Evolutionary conservation across 2,888 invertebrate genomes (phyloP), one percentile per base, ranked within the genome.

Genomic region (Ectemnius cavifrons): DNA sequence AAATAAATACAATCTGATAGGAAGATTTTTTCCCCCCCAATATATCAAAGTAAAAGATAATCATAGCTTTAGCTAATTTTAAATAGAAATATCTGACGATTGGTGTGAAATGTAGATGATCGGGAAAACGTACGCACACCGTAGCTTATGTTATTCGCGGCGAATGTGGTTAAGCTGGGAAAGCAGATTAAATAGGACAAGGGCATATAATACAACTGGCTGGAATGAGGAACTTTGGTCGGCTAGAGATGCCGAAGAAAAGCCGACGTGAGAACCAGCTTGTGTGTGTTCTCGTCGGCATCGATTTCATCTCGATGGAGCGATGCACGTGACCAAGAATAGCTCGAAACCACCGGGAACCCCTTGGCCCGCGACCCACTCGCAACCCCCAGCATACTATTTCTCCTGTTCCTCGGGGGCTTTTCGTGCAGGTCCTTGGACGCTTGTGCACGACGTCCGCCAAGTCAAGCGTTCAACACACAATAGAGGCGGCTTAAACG

Each of bases 401-500:
- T 71, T 56, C 78, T 70, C 75, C 57, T 68, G 71, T 67, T 71
- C 58, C 78, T 70, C 75, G 45, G 66, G 73, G 65, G 69, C 66
- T 72, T 81, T 79, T 73, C 81, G 72, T 77, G 73, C 70, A 8
- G 37, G 69, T 79, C 73, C 79, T 79, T 73, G 77, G 77, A 66
- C 71, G 75, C 79, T 84, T 81, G 84, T 79, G 75, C 83, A 77
- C 82, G 82, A 78, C 86, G 87, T 86, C 86, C 86, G 85, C 76
- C 87, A 87, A 90, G 90, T 89, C 90, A 89, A 90, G 90, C 90
- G 88, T 88, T 87, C 79, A 75, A 78, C 85, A 83, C 85, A 90
- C 89, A 90, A 90, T 90, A 80, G 86, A 88, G 81, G 76, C 87
- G 85, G 90, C 87, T 90, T 90, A 90, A 90, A 90, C 89, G 89